Evolutionary conservation across 2,797 vertebrate genomes (phyloP).

Genomic region (Setipinna tenuifilis): DNA sequence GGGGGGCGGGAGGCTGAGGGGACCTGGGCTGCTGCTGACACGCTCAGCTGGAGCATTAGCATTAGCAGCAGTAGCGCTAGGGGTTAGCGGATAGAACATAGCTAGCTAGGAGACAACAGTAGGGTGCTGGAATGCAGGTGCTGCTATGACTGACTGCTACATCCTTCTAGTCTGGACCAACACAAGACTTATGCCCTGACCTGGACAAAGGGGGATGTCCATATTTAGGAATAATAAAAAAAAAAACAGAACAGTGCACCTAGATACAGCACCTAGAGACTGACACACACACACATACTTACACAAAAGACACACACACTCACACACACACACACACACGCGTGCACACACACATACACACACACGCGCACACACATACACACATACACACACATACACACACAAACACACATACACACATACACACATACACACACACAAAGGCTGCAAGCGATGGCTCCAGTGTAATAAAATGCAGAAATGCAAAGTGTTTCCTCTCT

Average conservation of each 20-base stretch:
- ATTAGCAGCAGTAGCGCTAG: not conserved
- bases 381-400: conserved; percentile 29
- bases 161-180: not conserved
- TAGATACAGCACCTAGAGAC: too few relatives aligned
- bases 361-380: conserved; percentile 27
- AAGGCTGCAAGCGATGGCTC: not conserved
- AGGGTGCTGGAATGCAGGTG: not conserved
- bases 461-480: not conserved
- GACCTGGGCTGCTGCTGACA: not conserved
- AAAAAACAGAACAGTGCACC: too few relatives aligned
- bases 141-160: not conserved
- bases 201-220: not conserved
- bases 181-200: not conserved
- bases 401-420: conserved; percentile 23
- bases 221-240: not conserved
- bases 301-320: not conserved
- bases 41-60: not conserved
- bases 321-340: conserved; percentile 11
- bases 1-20: too few relatives aligned
- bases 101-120: not conserved
- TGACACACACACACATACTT: not conserved
- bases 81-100: conserved; percentile 1
- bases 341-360: not conserved
- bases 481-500: not conserved
- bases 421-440: conserved; percentile 4